Percentiles rank a stretch among this genome's conserved stretches.
These are phyloP conservation scores for Carettochelys insculpta DNA, from an alignment of 2,113 vertebrate species.

Conservation along the genomic window DNA sequence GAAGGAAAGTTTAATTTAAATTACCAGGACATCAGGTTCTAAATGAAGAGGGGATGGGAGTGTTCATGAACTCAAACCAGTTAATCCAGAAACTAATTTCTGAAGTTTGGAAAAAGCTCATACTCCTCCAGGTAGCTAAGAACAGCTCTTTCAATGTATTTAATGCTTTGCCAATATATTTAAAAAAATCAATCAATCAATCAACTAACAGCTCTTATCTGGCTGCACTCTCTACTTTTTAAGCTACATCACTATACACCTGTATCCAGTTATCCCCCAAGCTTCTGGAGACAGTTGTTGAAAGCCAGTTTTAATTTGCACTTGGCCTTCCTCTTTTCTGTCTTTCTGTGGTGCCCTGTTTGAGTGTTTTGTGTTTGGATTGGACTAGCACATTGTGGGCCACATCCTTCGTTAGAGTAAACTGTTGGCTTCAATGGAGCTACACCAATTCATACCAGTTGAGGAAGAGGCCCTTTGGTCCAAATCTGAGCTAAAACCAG, in stretches of 20 bases:
- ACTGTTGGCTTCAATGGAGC: not conserved
- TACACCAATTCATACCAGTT: not conserved
- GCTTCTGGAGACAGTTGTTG: not conserved
- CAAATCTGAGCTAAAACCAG: not conserved
- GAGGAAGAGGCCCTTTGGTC: not conserved
- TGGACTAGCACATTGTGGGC: not conserved
- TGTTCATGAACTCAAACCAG: not conserved
- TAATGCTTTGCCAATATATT: not conserved
- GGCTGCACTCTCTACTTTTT: fast-evolving
- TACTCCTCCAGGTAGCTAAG: not conserved
- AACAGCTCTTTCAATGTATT: not conserved
- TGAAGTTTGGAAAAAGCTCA: not conserved
- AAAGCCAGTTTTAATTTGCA: not conserved
- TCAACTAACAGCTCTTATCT: not conserved
- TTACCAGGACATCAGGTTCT: not conserved
- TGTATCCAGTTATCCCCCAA: not conserved
- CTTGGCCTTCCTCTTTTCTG: not conserved
- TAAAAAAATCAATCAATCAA: not conserved
- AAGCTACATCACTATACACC: not conserved
- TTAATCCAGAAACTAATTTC: not conserved
- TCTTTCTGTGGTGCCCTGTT: not conserved
- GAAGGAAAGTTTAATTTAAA: not conserved
- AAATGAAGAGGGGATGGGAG: not conserved
- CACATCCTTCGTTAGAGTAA: not conserved
- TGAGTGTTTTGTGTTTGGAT: not conserved